Conservation (phyloP, 1,140 invertebrate species). For the Campoletis sonorensis region DNA sequence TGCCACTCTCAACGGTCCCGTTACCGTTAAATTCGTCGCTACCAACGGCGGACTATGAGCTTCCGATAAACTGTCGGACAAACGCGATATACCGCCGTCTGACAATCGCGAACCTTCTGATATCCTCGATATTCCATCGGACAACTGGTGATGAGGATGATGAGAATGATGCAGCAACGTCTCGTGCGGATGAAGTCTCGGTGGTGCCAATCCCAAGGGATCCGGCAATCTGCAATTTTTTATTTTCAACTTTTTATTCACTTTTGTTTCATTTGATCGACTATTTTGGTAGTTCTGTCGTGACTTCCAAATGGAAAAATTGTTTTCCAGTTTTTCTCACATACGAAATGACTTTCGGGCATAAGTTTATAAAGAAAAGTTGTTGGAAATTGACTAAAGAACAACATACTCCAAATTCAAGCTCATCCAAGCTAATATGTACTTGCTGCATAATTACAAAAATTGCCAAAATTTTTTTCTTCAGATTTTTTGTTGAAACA, state of each 20-base stretch:
- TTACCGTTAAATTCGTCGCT: constrained; percentile 74
- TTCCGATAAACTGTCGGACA: constrained; percentile 73
- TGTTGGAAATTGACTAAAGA: too few species aligned
- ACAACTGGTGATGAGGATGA: constrained; percentile 66
- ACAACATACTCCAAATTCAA: too few species aligned
- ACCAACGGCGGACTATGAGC: constrained; percentile 74
- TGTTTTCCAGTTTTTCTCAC: too few species aligned
- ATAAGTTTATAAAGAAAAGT: too few species aligned
- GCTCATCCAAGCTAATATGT: too few species aligned
- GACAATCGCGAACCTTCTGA: constrained; percentile 72
- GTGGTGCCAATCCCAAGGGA: constrained; percentile 68
- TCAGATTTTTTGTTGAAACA: too few species aligned
- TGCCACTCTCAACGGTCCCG: constrained; percentile 72
- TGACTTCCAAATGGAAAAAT: too few species aligned
- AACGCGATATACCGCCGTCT: constrained; percentile 71
- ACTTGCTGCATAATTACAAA: too few species aligned
- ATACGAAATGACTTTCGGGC: too few species aligned
- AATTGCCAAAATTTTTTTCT: too few species aligned
- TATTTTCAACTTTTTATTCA: too few species aligned
- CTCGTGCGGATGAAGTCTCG: constrained; percentile 71
- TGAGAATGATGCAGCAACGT: constrained; percentile 66
- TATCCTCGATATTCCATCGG: constrained; percentile 73
- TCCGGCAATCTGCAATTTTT: constrained; percentile 70
- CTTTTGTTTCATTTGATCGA: not conserved
- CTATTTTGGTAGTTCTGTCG: too few species aligned